A percentile compares a stretch with the other conserved stretches of the same genome.
Evolutionary conservation across 1,140 invertebrate genomes (phyloP).

Genomic region (Pseudomyrmex flavicornis): DNA sequence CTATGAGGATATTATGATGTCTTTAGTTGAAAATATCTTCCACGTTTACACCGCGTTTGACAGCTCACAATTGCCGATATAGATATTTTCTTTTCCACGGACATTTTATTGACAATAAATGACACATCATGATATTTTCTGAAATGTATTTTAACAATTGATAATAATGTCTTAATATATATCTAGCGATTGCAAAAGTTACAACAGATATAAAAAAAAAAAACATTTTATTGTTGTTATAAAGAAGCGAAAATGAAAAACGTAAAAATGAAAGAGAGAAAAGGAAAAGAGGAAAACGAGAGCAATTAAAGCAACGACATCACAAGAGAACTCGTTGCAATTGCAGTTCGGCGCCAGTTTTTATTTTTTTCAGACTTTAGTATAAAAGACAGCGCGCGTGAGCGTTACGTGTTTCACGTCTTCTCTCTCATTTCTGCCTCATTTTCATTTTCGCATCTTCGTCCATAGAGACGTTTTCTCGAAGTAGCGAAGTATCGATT

Average conservation of each 20-base stretch:
- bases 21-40: conserved; percentile 1
- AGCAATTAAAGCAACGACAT: conserved; percentile 10
- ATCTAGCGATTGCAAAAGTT: not conserved
- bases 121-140: not conserved
- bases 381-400: not conserved
- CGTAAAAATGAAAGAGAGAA: too few species aligned
- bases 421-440: conserved; percentile 40
- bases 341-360: conserved; percentile 8
- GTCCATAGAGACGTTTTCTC: conserved; percentile 52
- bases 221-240: too few species aligned
- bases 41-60: not conserved
- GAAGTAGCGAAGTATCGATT: conserved; percentile 74
- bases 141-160: too few species aligned
- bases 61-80: not conserved
- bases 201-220: not conserved
- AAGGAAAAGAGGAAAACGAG: too few species aligned
- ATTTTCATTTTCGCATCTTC: conserved; percentile 53
- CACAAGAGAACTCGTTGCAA: conserved; percentile 53
- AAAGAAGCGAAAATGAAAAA: too few species aligned
- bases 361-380: conserved; percentile 51
- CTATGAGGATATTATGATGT: not conserved
- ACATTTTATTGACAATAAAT: not conserved
- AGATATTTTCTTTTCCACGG: not conserved
- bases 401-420: not conserved
- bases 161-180: not conserved